Conservation (phyloP, 2,113 vertebrate genomes). For the Cebus imitator region DNA sequence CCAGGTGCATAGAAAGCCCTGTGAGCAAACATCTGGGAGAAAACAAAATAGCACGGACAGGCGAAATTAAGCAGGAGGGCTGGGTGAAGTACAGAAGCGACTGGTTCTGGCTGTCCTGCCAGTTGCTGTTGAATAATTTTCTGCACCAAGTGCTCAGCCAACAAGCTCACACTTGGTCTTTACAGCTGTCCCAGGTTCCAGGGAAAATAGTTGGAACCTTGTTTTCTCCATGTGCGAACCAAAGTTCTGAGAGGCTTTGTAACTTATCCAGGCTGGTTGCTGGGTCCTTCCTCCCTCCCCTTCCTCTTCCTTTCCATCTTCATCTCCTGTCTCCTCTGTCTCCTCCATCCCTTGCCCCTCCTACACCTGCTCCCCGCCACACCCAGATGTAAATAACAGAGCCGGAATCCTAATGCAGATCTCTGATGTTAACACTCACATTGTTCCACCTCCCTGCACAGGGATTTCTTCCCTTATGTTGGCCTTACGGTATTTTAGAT, state of each 20-base stretch:
- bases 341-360: background rate
- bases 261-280: background rate
- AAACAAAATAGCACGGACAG: background rate
- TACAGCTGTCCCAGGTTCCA: background rate
- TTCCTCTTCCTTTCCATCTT: accelerated
- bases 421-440: background rate
- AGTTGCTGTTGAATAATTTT: background rate
- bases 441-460: background rate
- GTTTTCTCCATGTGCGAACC: background rate
- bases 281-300: too few relatives aligned
- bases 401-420: background rate
- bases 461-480: background rate
- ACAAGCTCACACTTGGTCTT: background rate
- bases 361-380: background rate
- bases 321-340: background rate
- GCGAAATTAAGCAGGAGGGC: background rate
- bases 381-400: background rate
- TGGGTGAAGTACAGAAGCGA: too few relatives aligned
- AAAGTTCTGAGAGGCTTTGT: background rate
- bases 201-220: background rate
- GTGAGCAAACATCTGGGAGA: background rate
- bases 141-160: background rate
- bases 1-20: too few relatives aligned
- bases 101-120: background rate
- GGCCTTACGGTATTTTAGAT: background rate